These are phyloP conservation scores for Lemur catta DNA, from an alignment of 2,797 vertebrate genomes.

Conservation along the genomic window DNA sequence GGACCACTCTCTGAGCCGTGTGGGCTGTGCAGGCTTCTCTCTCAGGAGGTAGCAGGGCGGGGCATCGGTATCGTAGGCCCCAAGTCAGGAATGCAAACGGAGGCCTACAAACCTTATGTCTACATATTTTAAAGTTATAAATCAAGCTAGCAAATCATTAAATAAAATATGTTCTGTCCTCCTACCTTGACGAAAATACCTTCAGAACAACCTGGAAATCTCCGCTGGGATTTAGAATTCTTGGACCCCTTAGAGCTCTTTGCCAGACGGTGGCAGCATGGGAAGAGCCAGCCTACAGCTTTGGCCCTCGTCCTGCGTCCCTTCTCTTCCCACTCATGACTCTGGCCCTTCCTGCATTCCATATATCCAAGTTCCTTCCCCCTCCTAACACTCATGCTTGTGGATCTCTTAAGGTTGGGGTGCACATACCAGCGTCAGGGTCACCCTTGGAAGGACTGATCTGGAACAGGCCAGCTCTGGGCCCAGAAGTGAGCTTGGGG, in stretches of 20 bases:
- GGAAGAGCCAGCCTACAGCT: neutral
- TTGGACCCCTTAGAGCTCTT: neutral
- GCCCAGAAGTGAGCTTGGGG: neutral
- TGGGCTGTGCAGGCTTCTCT: neutral
- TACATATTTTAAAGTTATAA: neutral
- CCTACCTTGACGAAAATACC: conserved; percentile 46
- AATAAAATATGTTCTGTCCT: neutral
- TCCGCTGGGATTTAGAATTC: neutral
- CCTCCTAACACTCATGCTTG: too few species aligned
- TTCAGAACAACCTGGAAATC: conserved; percentile 32
- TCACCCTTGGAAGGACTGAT: neutral
- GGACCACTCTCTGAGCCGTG: neutral
- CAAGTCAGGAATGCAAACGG: neutral
- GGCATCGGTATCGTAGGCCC: neutral
- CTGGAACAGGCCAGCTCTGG: neutral
- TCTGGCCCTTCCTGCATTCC: fast-evolving
- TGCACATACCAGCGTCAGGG: neutral
- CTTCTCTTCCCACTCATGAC: neutral
- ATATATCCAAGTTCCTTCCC: too few species aligned
- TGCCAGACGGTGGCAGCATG: neutral
- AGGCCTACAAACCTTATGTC: neutral
- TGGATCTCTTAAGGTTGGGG: neutral
- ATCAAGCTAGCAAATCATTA: neutral
- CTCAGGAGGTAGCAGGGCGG: neutral
- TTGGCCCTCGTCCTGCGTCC: neutral